Evolutionary conservation across 2,888 invertebrate species (phyloP).

Genomic region (Isotomurus palustris): DNA sequence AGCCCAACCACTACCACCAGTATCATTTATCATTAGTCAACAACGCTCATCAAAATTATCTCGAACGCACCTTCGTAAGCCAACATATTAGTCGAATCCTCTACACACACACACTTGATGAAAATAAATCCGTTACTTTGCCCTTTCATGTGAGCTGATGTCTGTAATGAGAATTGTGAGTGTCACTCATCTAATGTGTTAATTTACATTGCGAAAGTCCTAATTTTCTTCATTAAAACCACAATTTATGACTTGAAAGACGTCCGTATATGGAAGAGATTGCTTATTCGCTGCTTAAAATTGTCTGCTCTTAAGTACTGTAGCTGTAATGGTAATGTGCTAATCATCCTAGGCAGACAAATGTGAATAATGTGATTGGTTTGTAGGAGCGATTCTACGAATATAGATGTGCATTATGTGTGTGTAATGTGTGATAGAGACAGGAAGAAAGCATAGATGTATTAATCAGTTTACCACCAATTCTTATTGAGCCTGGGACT

Average conservation of each 20-base stretch:
- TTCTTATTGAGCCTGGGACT: no score
- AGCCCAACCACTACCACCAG: no score
- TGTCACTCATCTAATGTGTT: background rate
- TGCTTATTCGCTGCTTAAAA: no score
- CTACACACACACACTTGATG: background rate
- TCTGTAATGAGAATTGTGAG: background rate
- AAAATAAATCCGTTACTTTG: background rate
- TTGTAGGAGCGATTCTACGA: no score
- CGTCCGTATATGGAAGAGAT: background rate
- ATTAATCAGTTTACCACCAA: no score
- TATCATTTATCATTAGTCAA: background rate
- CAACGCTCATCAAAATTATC: background rate
- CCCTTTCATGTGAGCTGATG: background rate
- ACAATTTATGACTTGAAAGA: background rate
- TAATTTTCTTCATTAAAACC: background rate
- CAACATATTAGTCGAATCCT: background rate
- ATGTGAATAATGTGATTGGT: no score
- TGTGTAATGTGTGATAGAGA: background rate
- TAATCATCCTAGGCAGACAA: no score
- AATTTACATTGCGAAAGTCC: background rate
- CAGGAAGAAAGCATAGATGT: no score
- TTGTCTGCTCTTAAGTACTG: no score
- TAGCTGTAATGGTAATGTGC: no score
- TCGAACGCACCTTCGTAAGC: background rate
- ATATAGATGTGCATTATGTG: background rate